These are phyloP conservation scores for Macropus fuliginosus DNA, from an alignment of 2,797 vertebrate species.

Conservation along the genomic window DNA sequence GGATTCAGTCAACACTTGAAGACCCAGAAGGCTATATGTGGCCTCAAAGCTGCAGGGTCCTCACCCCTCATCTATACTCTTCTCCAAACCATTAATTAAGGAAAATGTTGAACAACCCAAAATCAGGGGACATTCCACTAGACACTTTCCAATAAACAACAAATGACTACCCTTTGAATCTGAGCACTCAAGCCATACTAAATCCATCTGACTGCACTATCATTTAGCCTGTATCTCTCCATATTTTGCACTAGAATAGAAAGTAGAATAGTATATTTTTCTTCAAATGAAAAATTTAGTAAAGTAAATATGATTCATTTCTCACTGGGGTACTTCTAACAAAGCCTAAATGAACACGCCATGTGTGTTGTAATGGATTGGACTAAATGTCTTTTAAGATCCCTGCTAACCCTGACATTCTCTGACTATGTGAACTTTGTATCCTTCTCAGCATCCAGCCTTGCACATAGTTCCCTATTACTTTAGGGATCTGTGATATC, in stretches of 20 bases:
- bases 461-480: not conserved
- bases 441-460: not conserved
- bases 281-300: not conserved
- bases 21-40: too few relatives aligned
- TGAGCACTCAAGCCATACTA: not conserved
- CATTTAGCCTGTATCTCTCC: not conserved
- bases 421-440: not conserved
- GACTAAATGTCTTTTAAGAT: not conserved
- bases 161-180: not conserved
- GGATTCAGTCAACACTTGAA: too few relatives aligned
- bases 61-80: not conserved
- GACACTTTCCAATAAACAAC: not conserved
- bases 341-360: not conserved
- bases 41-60: too few relatives aligned
- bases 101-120: not conserved
- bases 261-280: not conserved
- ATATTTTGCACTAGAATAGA: not conserved
- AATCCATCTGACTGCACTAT: not conserved
- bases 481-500: not conserved
- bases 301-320: not conserved
- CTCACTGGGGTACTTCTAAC: not conserved
- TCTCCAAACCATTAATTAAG: not conserved
- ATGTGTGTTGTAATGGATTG: not conserved
- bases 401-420: not conserved
- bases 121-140: not conserved